Conservation (phyloP, 2,113 vertebrate species). For the Lutjanus erythropterus region DNA sequence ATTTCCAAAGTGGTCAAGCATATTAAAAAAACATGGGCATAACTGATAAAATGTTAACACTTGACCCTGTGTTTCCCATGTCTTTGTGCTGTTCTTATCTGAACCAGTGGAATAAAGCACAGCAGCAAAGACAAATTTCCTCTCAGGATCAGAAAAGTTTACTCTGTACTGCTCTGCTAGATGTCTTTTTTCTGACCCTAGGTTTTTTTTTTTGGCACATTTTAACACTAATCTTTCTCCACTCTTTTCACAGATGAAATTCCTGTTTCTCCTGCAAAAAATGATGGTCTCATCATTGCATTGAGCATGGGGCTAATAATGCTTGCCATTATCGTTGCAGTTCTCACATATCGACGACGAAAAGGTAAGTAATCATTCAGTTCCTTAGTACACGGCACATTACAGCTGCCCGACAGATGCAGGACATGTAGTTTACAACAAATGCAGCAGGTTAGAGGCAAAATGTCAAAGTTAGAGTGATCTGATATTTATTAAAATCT, state of each 20-base stretch:
- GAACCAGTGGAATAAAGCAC: no score
- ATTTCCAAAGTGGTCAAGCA: constrained; percentile 56
- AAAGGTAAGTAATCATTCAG: constrained; percentile 56
- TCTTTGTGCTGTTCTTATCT: no score
- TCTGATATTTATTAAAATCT: not conserved
- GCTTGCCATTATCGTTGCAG: not conserved
- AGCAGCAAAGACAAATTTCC: no score
- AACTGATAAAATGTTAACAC: not conserved
- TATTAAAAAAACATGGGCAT: not conserved
- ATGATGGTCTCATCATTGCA: not conserved
- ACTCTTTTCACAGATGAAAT: constrained; percentile 65
- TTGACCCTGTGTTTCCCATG: not conserved
- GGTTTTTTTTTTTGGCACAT: no score
- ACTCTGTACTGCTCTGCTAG: no score
- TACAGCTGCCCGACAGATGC: not conserved
- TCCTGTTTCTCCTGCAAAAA: not conserved
- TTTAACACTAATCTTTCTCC: not conserved
- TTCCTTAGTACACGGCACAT: not conserved
- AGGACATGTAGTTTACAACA: not conserved
- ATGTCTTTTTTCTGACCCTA: not conserved
- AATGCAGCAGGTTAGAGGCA: not conserved
- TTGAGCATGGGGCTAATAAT: constrained; percentile 11
- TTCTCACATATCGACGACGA: constrained; percentile 5
- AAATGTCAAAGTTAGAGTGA: not conserved
- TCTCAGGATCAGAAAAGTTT: no score